phyloP scores from a whole-genome alignment of 2,797 vertebrate species.

The Epinephelus awoara region DNA sequence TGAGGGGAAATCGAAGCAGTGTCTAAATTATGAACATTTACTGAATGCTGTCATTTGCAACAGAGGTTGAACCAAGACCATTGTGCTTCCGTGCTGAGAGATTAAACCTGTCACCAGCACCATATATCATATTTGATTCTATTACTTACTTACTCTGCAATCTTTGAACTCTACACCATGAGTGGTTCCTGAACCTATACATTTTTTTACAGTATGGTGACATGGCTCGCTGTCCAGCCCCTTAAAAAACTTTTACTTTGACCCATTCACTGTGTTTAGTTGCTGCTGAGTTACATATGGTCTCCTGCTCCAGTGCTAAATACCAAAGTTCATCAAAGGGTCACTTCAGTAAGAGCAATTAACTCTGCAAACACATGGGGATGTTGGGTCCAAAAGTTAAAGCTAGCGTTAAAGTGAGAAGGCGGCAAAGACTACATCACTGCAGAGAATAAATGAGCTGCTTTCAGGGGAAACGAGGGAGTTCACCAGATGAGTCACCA shows the following conservation, averaged over 20 bases:
- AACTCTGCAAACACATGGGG: slow-evolving; percentile 57
- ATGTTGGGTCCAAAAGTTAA: slow-evolving; percentile 37
- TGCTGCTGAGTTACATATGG: slow-evolving; percentile 1
- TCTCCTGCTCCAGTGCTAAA: slow-evolving; percentile 16
- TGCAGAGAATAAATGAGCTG: slow-evolving; percentile 33
- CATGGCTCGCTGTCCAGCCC: neutral
- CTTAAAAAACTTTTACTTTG: neutral
- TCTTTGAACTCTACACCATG: neutral
- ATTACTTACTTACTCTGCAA: neutral
- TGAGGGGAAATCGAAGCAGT: too few relatives aligned
- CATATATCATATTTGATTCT: neutral
- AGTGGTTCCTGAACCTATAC: neutral
- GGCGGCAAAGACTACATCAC: slow-evolving; percentile 13
- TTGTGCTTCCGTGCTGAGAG: neutral
- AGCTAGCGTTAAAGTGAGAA: slow-evolving; percentile 49
- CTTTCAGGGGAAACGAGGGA: slow-evolving; percentile 16
- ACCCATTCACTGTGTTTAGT: neutral
- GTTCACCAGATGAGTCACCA: neutral
- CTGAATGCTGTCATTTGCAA: neutral
- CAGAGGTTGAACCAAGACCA: neutral
- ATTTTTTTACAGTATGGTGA: neutral
- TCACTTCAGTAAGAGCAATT: slow-evolving; percentile 34
- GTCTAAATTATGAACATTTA: neutral
- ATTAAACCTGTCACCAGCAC: neutral
- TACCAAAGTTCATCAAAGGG: slow-evolving; percentile 48